Evolutionary conservation across 2,113 vertebrate species (phyloP).

Genomic region (Microcebus tavaratra): DNA sequence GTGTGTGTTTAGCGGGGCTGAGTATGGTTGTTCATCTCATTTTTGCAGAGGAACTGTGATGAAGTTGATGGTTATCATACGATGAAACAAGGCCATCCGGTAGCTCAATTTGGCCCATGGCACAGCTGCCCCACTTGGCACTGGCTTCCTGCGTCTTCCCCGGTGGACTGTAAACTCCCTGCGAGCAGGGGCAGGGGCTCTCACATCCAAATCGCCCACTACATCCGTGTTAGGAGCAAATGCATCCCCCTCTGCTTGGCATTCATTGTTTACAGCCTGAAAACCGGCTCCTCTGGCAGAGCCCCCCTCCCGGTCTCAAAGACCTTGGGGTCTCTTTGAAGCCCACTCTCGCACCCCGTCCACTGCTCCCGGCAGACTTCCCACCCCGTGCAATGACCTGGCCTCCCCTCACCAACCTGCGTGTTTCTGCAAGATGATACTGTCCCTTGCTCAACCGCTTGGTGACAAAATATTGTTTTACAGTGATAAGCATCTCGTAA

Average conservation of each 20-base stretch:
- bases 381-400: neutral
- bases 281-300: neutral
- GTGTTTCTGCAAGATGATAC: constrained; percentile 65
- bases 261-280: neutral
- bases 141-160: neutral
- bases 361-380: neutral
- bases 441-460: constrained; percentile 36
- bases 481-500: constrained; percentile 72
- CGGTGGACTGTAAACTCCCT: neutral
- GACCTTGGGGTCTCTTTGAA: neutral
- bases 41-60: neutral
- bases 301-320: neutral
- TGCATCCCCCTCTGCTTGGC: neutral
- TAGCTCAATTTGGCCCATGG: neutral
- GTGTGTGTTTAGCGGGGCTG: neutral
- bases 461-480: constrained; percentile 76
- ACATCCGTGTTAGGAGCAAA: neutral
- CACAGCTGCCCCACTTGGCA: neutral
- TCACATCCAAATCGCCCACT: accelerated
- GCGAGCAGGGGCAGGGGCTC: neutral
- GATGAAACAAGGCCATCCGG: accelerated
- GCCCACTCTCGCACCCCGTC: neutral
- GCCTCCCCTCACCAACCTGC: constrained; percentile 39
- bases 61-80: accelerated
- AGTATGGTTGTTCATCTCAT: neutral